These are phyloP conservation scores for Brachionus manjavacas DNA, from an alignment of 1,140 invertebrate genomes.

Conservation along the genomic window DNA sequence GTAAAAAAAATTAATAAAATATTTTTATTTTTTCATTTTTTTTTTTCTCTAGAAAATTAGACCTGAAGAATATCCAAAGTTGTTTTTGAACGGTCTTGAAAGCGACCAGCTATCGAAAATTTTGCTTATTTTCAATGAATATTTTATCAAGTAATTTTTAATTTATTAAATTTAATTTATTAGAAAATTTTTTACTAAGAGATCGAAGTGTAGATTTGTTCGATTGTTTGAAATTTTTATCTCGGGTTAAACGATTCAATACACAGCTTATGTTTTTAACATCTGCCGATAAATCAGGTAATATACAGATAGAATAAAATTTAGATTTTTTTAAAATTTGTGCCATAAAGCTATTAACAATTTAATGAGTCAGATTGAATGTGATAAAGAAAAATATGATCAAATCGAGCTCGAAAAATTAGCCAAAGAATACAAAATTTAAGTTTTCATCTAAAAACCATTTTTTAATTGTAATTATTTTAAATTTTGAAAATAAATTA, in stretches of 20 bases:
- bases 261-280: constrained; percentile 36
- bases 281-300: constrained; percentile 10
- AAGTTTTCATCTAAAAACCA: background rate
- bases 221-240: background rate
- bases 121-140: constrained; percentile 1
- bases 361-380: background rate
- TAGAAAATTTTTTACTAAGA: background rate
- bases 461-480: background rate
- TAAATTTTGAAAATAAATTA: background rate
- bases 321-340: background rate
- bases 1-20: background rate
- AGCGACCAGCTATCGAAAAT: constrained; percentile 2
- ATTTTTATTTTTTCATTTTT: too few species aligned
- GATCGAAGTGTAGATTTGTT: background rate
- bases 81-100: constrained; percentile 34
- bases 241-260: constrained; percentile 7
- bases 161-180: background rate
- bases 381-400: background rate
- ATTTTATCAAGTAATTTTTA: constrained; percentile 23
- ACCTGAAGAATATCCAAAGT: background rate
- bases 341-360: background rate
- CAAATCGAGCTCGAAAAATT: background rate
- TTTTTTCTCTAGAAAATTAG: background rate
- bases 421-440: background rate
- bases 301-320: background rate